These are phyloP conservation scores for Alligator mississippiensis DNA, from an alignment of 2,113 vertebrate species.

Conservation along the genomic window DNA sequence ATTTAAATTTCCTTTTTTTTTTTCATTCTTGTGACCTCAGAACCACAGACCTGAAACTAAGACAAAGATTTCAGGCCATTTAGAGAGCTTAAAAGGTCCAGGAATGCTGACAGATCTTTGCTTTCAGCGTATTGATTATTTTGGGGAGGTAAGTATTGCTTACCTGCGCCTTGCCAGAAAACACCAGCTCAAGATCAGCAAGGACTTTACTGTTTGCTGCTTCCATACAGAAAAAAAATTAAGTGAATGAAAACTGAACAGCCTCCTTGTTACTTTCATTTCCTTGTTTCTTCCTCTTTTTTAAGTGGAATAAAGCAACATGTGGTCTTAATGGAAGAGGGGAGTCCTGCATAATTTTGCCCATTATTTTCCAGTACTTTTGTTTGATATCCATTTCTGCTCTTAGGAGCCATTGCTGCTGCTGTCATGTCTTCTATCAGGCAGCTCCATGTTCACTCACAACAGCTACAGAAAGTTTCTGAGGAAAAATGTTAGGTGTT, in stretches of 20 bases:
- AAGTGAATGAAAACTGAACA: not conserved
- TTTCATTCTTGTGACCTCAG: not conserved
- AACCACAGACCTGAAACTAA: not conserved
- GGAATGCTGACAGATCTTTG: slow-evolving; percentile 12
- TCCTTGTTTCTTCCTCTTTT: not conserved
- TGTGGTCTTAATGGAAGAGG: slow-evolving; percentile 48
- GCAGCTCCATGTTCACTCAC: slow-evolving; percentile 74
- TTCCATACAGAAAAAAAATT: not conserved
- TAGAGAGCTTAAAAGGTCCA: not conserved
- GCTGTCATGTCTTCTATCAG: slow-evolving; percentile 80
- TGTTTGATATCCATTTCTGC: slow-evolving; percentile 64
- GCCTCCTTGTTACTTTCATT: not conserved
- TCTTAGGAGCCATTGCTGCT: slow-evolving; percentile 73
- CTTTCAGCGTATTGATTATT: not conserved
- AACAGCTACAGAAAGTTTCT: slow-evolving; percentile 76
- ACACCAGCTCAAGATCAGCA: not conserved
- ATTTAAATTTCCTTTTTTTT: not conserved
- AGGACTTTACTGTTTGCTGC: not conserved
- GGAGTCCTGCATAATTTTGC: slow-evolving; percentile 70
- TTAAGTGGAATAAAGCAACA: slow-evolving; percentile 76
- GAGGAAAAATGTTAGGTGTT: slow-evolving; percentile 57
- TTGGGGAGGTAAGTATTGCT: not conserved
- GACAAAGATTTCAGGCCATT: not conserved
- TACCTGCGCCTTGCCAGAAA: not conserved
- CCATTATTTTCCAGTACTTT: slow-evolving; percentile 63